These are phyloP conservation scores for Dioctria linearis DNA, from an alignment of 2,888 invertebrate genomes.

Conservation along the genomic window DNA sequence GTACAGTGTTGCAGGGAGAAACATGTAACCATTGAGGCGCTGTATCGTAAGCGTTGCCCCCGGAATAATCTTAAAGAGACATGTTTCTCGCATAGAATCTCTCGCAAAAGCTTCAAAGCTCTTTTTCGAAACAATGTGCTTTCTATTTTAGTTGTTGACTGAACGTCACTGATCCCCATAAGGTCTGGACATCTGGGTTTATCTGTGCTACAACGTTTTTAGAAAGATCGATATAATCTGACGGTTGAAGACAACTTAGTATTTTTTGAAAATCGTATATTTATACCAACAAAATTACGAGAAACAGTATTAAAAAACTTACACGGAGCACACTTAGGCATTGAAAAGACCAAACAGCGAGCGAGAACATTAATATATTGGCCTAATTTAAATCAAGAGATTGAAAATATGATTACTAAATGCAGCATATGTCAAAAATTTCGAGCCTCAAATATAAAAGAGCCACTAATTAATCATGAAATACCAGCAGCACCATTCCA, in stretches of 20 bases:
- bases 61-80: too few relatives aligned
- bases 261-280: slow-evolving; percentile 58
- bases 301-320: slow-evolving; percentile 58
- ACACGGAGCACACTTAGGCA: slow-evolving; percentile 62
- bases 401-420: slow-evolving; percentile 58
- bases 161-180: too few relatives aligned
- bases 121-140: too few relatives aligned
- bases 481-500: slow-evolving; percentile 48
- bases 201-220: too few relatives aligned
- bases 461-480: slow-evolving; percentile 31
- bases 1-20: too few relatives aligned
- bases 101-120: too few relatives aligned
- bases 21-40: too few relatives aligned
- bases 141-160: too few relatives aligned
- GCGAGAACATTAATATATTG: slow-evolving; percentile 61
- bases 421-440: slow-evolving; percentile 54
- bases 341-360: slow-evolving; percentile 61
- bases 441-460: slow-evolving; percentile 15
- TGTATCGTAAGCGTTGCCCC: too few relatives aligned
- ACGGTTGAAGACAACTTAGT: slow-evolving; percentile 55
- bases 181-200: too few relatives aligned
- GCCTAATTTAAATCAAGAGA: slow-evolving; percentile 59
- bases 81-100: too few relatives aligned
- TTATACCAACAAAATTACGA: slow-evolving; percentile 54
- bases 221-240: slow-evolving; percentile 53